Base-by-base conservation (phyloP, 2,888 invertebrate genomes). In the Ophion obscuratus region DNA sequence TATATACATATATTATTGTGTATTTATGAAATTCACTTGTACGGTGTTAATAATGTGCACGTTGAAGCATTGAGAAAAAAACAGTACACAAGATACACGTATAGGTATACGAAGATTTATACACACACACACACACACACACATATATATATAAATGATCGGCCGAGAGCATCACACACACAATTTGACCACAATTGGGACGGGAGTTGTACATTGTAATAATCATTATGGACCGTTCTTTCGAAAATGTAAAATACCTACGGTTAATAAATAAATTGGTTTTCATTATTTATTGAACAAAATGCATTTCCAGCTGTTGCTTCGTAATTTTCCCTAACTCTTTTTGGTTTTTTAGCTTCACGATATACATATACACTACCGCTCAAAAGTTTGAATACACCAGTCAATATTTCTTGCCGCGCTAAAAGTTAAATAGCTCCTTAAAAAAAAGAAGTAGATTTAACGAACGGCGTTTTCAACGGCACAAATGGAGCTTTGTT, bases 271-370 rank as follows among this genome's bases (percentile, higher is more conserved):
- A 85, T 77, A 76, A 83, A 85, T 80, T 83, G 79, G 83, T 84
- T 87, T 87, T 79, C 83, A 87, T 87, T 86, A 87, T 87, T 87
- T 86, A 87, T 87, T 87, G 82, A 86, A 73, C 40, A 66, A 73
- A 31, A 36, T 40, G 14, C 14, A 57, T 17, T 57, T 14, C 5
- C 7, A 20, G 9, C 64, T 9, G 11, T 27, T 24, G 24, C 64
- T 24, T 31, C 64, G 10, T 57, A 53, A 1, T 57, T 57, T 57
- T n/a, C n/a, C n/a, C 57, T 10, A 57, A 17, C 57, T 57, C 10
- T n/a, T n/a, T 31, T 31, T 4, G 31, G 4, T 31, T 31, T 17
- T 57, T 57, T 17, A 3, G 53, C 4, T 17, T 6, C 5, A 36
- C 6, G 5, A 24, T 24, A 24, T 24, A 24, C 24, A 24, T 24